Evolutionary conservation across 2,797 vertebrate genomes (phyloP), one percentile per base, ranked within the genome.

Genomic region (Enteromius fasciolatus): DNA sequence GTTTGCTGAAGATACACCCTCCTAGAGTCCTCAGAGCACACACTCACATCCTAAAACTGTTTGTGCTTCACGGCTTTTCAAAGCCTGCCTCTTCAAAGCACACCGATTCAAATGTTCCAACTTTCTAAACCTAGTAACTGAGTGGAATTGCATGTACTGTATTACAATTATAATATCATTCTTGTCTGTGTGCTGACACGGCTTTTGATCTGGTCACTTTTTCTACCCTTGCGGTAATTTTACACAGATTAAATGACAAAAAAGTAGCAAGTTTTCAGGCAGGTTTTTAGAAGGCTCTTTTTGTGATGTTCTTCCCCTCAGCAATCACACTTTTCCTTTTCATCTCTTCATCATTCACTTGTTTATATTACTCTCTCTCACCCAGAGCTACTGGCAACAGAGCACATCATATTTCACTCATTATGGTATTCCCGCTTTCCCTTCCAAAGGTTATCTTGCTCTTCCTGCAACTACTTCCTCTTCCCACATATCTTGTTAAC

Each of bases 391-490:
- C 78, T 79, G 64, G 83, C 76, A 78, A 48, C 80, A 17, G 79
- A 86, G 84, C 72, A 83, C 76, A 48, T 86, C 88, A 86, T 91
- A 90, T 87, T 87, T 91, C 89, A 89, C 54, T 86, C 74, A 76
- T 76, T 83, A 85, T 73, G 83, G 83, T 83, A 73, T 70, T 87
- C 87, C 78, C 28, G 68, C 80, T 82, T 73, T 82, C 44, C 48
- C 57, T 25, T 80, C 68, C 44, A 72, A 68, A 50, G 70, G 67
- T 74, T 76, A 74, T 81, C 76, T 69, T 67, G 31, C 48, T 66
- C 54, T 28, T 78, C 57, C 39, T 5, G 50, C 41, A 44, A 15
- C 52, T 52, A 74, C 5, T 68, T 39, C 33, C 52, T 61, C 44
- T 72, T 33, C 18, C 18, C 67, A 57, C 69, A 68, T 76, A 25